A percentile compares a stretch with the other conserved stretches of the same genome.
These are phyloP conservation scores for Erebia aethiops DNA, from an alignment of 2,888 invertebrate genomes.

Conservation along the genomic window DNA sequence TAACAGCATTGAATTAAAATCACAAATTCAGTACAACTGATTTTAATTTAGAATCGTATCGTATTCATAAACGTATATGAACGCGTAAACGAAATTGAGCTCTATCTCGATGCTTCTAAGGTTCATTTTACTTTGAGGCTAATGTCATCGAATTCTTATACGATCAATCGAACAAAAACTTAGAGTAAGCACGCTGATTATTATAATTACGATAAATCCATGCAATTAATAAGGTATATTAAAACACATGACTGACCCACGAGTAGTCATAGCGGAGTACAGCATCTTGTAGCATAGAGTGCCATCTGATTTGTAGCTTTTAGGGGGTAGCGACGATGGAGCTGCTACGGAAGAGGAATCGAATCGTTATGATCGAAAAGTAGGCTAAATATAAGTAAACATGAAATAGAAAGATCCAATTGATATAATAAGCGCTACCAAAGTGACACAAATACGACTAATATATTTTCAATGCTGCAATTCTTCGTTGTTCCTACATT, in stretches of 20 bases:
- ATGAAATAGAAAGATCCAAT: slow-evolving; percentile 56
- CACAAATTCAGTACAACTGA: no score
- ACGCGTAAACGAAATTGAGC: no score
- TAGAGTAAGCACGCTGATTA: no score
- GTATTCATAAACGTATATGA: no score
- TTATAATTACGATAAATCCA: slow-evolving; percentile 1
- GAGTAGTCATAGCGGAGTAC: slow-evolving; percentile 28
- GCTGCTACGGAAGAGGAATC: slow-evolving; percentile 77
- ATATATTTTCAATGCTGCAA: slow-evolving; percentile 57
- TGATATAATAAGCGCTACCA: slow-evolving; percentile 39
- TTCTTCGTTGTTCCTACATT: slow-evolving; percentile 76
- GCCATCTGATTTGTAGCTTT: slow-evolving; percentile 80
- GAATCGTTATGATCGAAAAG: slow-evolving; percentile 70
- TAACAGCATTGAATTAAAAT: no score
- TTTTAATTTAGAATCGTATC: no score
- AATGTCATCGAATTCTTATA: no score
- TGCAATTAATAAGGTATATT: not conserved
- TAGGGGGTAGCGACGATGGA: slow-evolving; percentile 67
- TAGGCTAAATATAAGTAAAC: slow-evolving; percentile 66
- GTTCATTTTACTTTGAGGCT: no score
- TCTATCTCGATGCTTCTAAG: no score
- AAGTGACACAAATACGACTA: slow-evolving; percentile 47
- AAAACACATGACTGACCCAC: slow-evolving; percentile 9
- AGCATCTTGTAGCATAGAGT: slow-evolving; percentile 72
- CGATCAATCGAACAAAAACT: no score